A percentile compares a stretch with the other conserved stretches of the same genome.
phyloP scores from a whole-genome alignment of 2,113 vertebrate genomes.

The Echinops telfairi region DNA sequence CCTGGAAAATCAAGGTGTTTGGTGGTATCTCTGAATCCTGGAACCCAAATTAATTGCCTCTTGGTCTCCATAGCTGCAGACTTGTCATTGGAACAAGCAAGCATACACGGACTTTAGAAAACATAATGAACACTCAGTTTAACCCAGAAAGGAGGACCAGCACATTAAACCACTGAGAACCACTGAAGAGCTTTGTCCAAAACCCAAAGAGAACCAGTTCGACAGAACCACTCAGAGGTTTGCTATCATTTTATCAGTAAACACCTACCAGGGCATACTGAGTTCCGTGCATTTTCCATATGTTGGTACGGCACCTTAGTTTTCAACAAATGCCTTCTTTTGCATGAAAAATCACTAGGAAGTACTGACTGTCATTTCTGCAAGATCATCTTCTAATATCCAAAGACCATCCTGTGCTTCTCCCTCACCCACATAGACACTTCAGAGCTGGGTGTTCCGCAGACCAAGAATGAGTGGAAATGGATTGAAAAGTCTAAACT shows the following conservation, averaged over 20 bases:
- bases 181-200: slow-evolving; percentile 57
- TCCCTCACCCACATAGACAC: not conserved
- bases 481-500: slow-evolving; percentile 15
- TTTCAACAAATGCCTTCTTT: slow-evolving; percentile 30
- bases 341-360: slow-evolving; percentile 29
- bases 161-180: slow-evolving; percentile 50
- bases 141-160: slow-evolving; percentile 63
- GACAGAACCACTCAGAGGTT: slow-evolving; percentile 10
- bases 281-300: not conserved
- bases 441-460: slow-evolving; percentile 45
- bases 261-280: not conserved
- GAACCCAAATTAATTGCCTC: not conserved
- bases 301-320: not conserved
- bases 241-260: slow-evolving; percentile 47
- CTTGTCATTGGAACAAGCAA: not conserved
- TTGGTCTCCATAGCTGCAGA: slow-evolving; percentile 26
- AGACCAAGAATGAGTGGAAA: slow-evolving; percentile 31
- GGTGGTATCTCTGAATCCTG: not conserved
- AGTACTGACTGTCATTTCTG: slow-evolving; percentile 11
- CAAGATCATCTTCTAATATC: slow-evolving; percentile 36
- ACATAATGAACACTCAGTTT: slow-evolving; percentile 58
- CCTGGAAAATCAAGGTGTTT: slow-evolving; percentile 22
- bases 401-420: slow-evolving; percentile 39
- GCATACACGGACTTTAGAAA: slow-evolving; percentile 25
- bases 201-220: slow-evolving; percentile 30